phyloP scores from a whole-genome alignment of 2,797 vertebrate species.

The Xiphorhynchus erythropygius region DNA sequence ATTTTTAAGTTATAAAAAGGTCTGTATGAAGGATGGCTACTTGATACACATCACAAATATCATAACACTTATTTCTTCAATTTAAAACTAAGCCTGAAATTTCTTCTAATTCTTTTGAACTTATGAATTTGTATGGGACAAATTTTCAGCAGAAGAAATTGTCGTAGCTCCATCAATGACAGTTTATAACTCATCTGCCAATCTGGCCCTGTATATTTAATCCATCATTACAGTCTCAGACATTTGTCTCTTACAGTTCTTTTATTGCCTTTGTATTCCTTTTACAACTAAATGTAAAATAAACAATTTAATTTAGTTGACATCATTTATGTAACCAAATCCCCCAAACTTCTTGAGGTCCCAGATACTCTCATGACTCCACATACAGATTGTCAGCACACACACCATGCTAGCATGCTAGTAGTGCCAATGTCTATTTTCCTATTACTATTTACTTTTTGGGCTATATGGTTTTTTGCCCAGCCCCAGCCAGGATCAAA shows the following conservation, averaged over 20 bases:
- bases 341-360: background rate
- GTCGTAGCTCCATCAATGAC: background rate
- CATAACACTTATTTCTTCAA: background rate
- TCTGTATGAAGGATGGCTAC: background rate
- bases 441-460: background rate
- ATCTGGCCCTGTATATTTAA: background rate
- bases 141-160: background rate
- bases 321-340: background rate
- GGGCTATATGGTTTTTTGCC: background rate
- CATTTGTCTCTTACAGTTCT: background rate
- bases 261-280: background rate
- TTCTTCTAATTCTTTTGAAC: background rate
- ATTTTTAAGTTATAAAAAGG: background rate
- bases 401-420: background rate
- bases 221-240: background rate
- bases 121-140: background rate
- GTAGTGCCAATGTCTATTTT: background rate
- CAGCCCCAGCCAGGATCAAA: background rate
- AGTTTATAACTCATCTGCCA: background rate
- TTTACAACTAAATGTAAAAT: background rate
- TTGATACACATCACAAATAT: background rate
- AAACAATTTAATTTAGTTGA: background rate
- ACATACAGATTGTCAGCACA: background rate
- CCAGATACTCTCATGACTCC: background rate
- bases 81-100: background rate